Base-by-base conservation (phyloP, 1,140 invertebrate species). In the Halyomorpha halys region DNA sequence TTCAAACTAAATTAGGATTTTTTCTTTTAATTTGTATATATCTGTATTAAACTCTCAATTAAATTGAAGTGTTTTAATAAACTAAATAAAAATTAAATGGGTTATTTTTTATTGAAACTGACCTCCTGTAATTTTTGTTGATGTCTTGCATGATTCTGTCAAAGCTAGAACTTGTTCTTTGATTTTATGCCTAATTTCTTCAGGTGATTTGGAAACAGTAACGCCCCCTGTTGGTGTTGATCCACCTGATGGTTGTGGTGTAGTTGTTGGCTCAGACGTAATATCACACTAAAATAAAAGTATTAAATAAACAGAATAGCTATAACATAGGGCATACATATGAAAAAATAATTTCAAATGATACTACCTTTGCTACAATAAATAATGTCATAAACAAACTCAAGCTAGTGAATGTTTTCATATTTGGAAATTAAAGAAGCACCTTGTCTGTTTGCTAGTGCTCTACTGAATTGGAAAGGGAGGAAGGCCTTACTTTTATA, bases 121-220 rank as follows among this genome's bases (percentile, higher is more conserved):
- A 66, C 67, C 67, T 59, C 61, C 39, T 39, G 62, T 66, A 19
- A 65, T 25, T 64, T 68, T 62, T 27, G 61, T 44, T 34, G 44
- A 34, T 2, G 59, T 53, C 64, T 66, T 66, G 51, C 67, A 68
- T 53, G 45, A 23, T 63, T 66, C 65, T 13, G 65, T 66, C 30
- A 68, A 34, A n/a, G 62, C 45, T 34, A 45, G 59, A 23, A 68
- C 30, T 62, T 66, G 65, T 59, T 66, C 64, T 53, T 68, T 68
- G 61, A 68, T 64, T 34, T 63, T 34, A 16, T 62, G 45, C 16
- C 61, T 53, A 18, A 21, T 53, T 15, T 56, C 60, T 34, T 65
- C 66, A 16, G 63, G 49, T 6, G 34, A 25, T 23, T 65, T 67
- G 4, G 64, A 44, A 3, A 39, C 25, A 53, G 19, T 45, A 15